Evolutionary conservation across 2,113 vertebrate species (phyloP).

Genomic region (Heterotilapia buettikoferi): DNA sequence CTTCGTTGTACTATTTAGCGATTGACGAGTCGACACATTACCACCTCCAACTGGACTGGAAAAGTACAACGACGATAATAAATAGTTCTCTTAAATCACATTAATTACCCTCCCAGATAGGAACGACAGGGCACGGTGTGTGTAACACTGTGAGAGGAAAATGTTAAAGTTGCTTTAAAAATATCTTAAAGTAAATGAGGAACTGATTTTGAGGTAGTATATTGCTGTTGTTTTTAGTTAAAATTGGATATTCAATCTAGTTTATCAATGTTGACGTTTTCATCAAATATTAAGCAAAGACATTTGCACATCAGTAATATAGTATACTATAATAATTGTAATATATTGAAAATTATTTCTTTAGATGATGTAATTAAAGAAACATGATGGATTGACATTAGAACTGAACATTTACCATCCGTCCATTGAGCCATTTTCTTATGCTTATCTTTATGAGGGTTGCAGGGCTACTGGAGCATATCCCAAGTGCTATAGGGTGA

Average conservation of each 20-base stretch:
- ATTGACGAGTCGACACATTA: accelerated
- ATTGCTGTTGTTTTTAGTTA: not conserved
- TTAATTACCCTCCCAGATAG: not conserved
- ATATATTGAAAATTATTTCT: not conserved
- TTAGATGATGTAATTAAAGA: not conserved
- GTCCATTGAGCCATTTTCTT: not conserved
- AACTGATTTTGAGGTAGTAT: not conserved
- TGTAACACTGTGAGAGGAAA: not conserved
- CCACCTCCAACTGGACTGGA: not conserved
- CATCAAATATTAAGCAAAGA: not conserved
- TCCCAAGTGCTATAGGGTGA: not conserved
- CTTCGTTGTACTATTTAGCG: not conserved
- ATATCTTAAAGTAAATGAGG: not conserved
- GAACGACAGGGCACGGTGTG: not conserved
- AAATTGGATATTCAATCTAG: not conserved
- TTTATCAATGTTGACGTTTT: not conserved
- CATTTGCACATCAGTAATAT: not conserved
- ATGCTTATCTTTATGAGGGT: not conserved
- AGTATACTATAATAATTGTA: not conserved
- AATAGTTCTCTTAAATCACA: not conserved
- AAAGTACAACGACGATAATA: not conserved
- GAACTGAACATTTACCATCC: not conserved
- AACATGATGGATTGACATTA: not conserved
- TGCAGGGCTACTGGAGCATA: not conserved
- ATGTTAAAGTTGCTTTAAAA: not conserved